These are phyloP conservation scores for Sebastiscus albofasciatus DNA, from an alignment of 2,797 vertebrate genomes.

Conservation along the genomic window DNA sequence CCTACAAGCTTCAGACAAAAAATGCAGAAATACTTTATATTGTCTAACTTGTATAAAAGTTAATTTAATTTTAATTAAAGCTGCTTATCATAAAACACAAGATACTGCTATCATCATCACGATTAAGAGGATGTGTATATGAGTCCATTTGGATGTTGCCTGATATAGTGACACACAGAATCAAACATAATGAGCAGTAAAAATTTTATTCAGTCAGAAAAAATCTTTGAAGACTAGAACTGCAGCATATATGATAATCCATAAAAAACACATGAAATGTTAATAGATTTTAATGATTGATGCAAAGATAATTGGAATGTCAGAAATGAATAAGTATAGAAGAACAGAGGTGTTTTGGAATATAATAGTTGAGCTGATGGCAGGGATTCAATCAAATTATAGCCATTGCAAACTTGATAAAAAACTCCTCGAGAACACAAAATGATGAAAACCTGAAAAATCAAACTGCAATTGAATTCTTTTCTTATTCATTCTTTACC, in stretches of 20 bases:
- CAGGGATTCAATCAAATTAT: conserved; percentile 66
- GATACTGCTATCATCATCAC: conserved; percentile 10
- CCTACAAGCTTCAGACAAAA: neutral
- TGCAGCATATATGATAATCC: conserved; percentile 58
- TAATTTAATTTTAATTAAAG: conserved; percentile 38
- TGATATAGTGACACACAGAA: conserved; percentile 55
- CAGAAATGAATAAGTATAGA: conserved; percentile 71
- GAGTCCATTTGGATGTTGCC: conserved; percentile 47
- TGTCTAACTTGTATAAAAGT: conserved; percentile 1
- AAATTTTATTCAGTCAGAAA: conserved; percentile 59
- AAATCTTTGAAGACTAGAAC: conserved; percentile 40
- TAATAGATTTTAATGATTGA: conserved; percentile 80
- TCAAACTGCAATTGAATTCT: conserved; percentile 48
- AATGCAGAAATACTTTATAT: conserved; percentile 1
- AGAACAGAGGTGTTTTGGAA: conserved; percentile 66
- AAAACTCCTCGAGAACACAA: conserved; percentile 58
- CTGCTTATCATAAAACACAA: conserved; percentile 31
- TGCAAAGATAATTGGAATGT: conserved; percentile 78
- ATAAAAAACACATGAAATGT: conserved; percentile 73
- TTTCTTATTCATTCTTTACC: conserved; percentile 54
- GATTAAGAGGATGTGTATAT: conserved; percentile 15
- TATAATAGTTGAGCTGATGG: conserved; percentile 60
- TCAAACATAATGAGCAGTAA: conserved; percentile 65
- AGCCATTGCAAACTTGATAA: conserved; percentile 58
- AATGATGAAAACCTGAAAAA: conserved; percentile 66